A percentile compares a stretch with the other conserved stretches of the same genome.
These are phyloP conservation scores for Cyrtodaria siliqua DNA, from an alignment of 2,888 invertebrate genomes.

Conservation along the genomic window DNA sequence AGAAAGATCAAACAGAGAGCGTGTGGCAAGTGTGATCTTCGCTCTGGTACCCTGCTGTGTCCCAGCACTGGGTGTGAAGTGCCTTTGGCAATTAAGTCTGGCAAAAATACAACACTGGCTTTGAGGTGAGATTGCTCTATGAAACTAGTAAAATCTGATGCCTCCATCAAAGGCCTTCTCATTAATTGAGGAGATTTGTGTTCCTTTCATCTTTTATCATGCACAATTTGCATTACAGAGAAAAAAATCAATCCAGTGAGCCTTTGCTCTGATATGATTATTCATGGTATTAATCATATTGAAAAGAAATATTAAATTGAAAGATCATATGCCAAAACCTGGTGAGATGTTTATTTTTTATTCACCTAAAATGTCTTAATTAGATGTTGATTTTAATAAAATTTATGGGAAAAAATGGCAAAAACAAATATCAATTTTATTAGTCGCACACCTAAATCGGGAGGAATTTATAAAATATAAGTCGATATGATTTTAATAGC, in stretches of 20 bases:
- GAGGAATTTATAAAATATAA: no score
- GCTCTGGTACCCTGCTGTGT: conserved; percentile 41
- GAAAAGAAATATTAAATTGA: conserved; percentile 28
- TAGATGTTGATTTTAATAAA: no score
- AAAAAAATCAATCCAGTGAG: conserved; percentile 37
- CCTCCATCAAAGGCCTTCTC: conserved; percentile 54
- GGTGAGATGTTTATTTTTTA: no score
- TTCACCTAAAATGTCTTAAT: no score
- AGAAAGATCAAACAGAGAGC: conserved; percentile 51
- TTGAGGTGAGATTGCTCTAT: conserved; percentile 64
- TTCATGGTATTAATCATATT: conserved; percentile 36
- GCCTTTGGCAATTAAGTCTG: conserved; percentile 44
- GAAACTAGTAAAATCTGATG: conserved; percentile 61
- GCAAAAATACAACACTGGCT: conserved; percentile 43
- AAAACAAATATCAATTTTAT: no score
- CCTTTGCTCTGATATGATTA: background rate
- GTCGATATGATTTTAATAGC: no score
- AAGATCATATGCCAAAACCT: conserved; percentile 25
- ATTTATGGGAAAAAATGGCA: no score
- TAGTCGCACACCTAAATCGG: no score
- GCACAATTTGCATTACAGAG: conserved; percentile 65
- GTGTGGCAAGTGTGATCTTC: conserved; percentile 45
- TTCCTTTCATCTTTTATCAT: conserved; percentile 64
- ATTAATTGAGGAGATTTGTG: conserved; percentile 59
- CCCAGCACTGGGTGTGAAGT: conserved; percentile 36